Base-by-base conservation (phyloP, 2,113 vertebrate genomes). In the Hippocampus zosterae region DNA sequence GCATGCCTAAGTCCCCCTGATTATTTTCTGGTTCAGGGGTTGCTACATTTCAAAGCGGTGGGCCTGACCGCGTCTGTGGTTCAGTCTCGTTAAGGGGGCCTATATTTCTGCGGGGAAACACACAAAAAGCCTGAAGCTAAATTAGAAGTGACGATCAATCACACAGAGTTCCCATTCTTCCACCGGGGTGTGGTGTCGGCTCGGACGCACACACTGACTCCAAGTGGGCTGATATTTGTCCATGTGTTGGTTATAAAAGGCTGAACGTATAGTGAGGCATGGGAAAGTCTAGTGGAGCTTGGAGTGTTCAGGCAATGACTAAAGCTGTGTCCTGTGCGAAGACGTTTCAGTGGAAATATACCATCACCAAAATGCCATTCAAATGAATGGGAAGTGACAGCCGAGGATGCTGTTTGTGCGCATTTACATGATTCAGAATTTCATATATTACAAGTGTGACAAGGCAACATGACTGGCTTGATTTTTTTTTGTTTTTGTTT, bases 11-110 rank as follows among this genome's bases (percentile, higher is more conserved):
- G 84, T 85, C 87, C 77, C 78, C 86, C 72, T 89, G 88, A 90
- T 90, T 89, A 87, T 88, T 88, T 87, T 89, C 87, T 85, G 82
- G 87, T 87, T 88, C 83, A 86, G 78, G 68, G 83, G 73, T 80
- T 89, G 80, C 78, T 62, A 68, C 74, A 79, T 87, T 89, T 87
- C 88, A 89, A 88, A 87, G 87, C 72, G 68, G 78, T 55, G 65
- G 63, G 76, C 81, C 81, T 84, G 76, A 80, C 76, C 78, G 69
- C 23, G 73, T 81, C 86, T 86, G 77, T 75, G 75, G 75, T 79
- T 85, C 61, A 25, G 74, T 67, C 83, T 86, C 50, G 76, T 85
- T 78, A 70, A 80, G 76, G 76, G 33, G 81, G 80, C 75, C 66
- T 84, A 57, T 56, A 82, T 86, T 88, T 85, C 81, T 84, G 70